Percentiles rank a stretch among this genome's conserved stretches.
phyloP scores from a whole-genome alignment of 2,113 vertebrate species.

The Prietella phreatophila region DNA sequence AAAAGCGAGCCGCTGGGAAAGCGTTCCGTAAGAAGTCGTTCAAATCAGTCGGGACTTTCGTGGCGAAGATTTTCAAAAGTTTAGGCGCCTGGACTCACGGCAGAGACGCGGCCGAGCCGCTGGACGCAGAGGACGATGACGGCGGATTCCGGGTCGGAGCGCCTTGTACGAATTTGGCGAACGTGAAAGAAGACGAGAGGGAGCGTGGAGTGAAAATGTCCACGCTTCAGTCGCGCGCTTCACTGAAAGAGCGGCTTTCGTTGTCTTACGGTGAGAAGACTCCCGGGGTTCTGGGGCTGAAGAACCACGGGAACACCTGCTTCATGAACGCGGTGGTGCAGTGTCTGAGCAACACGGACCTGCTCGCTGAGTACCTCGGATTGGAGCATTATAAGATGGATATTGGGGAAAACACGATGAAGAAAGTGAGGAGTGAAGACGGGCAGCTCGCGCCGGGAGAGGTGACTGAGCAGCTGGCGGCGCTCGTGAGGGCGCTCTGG shows the following conservation, averaged over 20 bases:
- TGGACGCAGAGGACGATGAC: conserved; percentile 70
- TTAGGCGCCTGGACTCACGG: conserved; percentile 85
- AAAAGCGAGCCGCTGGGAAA: conserved; percentile 85
- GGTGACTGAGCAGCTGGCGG: conserved; percentile 94
- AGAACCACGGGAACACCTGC: conserved; percentile 98
- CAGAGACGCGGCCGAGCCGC: conserved; percentile 74
- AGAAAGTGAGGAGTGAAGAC: conserved; percentile 63
- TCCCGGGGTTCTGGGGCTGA: conserved; percentile 89
- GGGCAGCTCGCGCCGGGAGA: conserved; percentile 74
- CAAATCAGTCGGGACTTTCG: conserved; percentile 85
- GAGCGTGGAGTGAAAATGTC: conserved; percentile 57
- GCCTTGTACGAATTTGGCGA: conserved; percentile 60
- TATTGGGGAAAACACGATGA: conserved; percentile 67
- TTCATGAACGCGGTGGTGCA: conserved; percentile 99
- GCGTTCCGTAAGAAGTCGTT: conserved; percentile 82
- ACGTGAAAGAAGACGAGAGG: conserved; percentile 66
- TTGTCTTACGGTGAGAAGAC: conserved; percentile 70
- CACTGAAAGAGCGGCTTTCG: conserved; percentile 33
- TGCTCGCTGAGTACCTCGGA: conserved; percentile 92
- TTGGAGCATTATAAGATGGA: conserved; percentile 78
- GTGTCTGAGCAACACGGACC: conserved; percentile 98
- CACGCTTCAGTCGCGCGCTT: conserved; percentile 26
- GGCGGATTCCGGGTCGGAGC: conserved; percentile 67
- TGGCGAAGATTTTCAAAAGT: conserved; percentile 87
- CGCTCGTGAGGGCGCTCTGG: conserved; percentile 93